Evolutionary conservation across 1,140 invertebrate species (phyloP).

Genomic region (Steinernema feltiae): DNA sequence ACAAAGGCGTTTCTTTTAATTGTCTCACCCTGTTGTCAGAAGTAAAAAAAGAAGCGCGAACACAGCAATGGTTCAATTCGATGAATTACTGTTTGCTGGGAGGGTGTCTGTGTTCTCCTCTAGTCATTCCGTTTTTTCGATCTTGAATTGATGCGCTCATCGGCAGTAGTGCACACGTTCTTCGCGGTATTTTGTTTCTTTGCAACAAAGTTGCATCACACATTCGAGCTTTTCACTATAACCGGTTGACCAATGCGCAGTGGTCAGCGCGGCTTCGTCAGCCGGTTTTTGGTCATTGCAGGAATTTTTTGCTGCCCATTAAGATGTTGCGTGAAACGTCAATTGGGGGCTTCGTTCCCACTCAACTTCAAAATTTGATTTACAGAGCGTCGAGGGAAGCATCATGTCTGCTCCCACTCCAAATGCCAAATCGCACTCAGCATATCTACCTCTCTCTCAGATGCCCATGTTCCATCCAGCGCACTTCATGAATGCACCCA

Average conservation of each 20-base stretch:
- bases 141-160: neutral
- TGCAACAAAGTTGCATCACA: neutral
- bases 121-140: too few relatives aligned
- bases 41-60: neutral
- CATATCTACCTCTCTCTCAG: neutral
- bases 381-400: neutral
- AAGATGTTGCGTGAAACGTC: neutral
- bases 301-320: neutral
- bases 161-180: neutral
- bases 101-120: too few relatives aligned
- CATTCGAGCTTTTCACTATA: neutral
- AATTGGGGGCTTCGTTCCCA: too few relatives aligned
- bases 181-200: neutral
- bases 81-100: neutral
- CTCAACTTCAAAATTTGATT: neutral
- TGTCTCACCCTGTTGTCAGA: neutral
- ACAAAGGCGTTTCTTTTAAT: slow-evolving; percentile 11
- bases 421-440: neutral
- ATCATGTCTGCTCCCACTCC: neutral
- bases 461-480: slow-evolving; percentile 6
- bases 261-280: neutral
- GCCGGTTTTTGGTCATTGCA: neutral
- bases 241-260: neutral
- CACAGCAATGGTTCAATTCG: neutral
- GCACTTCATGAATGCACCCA: neutral